Evolutionary conservation across 1,140 invertebrate genomes (phyloP).

Genomic region (Meloidogyne exigua): DNA sequence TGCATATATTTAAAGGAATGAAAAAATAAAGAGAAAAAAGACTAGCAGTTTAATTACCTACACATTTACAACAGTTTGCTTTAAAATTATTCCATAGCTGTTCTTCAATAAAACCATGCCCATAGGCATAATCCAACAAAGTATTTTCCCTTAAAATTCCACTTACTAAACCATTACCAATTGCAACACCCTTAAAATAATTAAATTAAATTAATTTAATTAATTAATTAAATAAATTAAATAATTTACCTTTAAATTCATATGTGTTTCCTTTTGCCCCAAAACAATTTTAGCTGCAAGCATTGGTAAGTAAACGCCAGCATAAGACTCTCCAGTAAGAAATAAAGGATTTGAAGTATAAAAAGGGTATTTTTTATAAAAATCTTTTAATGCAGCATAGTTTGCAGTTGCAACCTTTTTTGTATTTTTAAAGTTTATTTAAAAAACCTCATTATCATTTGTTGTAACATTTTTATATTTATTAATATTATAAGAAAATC

Average conservation of each 20-base stretch:
- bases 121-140: slow-evolving; percentile 49
- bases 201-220: background rate
- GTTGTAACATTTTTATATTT: slow-evolving; percentile 6
- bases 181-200: slow-evolving; percentile 48
- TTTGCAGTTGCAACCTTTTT: slow-evolving; percentile 62
- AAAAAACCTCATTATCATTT: background rate
- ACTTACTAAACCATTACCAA: slow-evolving; percentile 56
- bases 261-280: background rate
- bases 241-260: slow-evolving; percentile 35
- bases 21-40: no score
- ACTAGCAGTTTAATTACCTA: no score
- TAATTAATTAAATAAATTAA: background rate
- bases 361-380: slow-evolving; percentile 68
- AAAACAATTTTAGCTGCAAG: slow-evolving; percentile 64
- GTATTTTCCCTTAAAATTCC: slow-evolving; percentile 50
- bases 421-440: no score
- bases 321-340: slow-evolving; percentile 66
- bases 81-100: slow-evolving; percentile 50
- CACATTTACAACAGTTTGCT: slow-evolving; percentile 38
- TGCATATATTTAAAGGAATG: no score
- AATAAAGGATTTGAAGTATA: slow-evolving; percentile 65
- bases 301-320: slow-evolving; percentile 66
- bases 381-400: slow-evolving; percentile 66
- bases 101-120: slow-evolving; percentile 55
- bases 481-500: slow-evolving; percentile 34